phyloP scores from a whole-genome alignment of 2,888 invertebrate genomes.

The Pherbina coryleti region DNA sequence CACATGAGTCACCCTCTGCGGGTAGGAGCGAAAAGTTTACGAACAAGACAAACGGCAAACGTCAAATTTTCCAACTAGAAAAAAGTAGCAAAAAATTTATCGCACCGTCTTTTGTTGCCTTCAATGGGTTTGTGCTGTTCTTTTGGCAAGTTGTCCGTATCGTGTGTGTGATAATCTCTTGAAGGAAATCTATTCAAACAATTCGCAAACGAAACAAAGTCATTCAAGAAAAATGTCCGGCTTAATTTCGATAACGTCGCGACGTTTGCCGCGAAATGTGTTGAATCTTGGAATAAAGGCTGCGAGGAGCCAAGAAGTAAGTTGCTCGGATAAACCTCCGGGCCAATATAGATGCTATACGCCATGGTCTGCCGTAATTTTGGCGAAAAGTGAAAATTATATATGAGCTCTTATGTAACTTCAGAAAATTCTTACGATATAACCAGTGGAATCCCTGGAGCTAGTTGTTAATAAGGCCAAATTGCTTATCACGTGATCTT shows the following conservation, averaged over 20 bases:
- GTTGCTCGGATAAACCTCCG: conserved; percentile 38
- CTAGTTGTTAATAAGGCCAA: neutral
- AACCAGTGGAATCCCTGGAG: neutral
- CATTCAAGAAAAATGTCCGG: conserved; percentile 66
- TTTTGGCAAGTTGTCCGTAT: conserved; percentile 24
- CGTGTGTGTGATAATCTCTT: conserved; percentile 24
- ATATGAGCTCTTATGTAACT: conserved; percentile 27
- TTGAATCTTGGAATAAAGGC: conserved; percentile 60
- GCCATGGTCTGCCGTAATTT: conserved; percentile 17
- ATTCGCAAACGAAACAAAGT: conserved; percentile 25
- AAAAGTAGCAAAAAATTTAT: neutral
- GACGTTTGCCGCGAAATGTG: conserved; percentile 69
- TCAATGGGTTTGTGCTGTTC: conserved; percentile 5
- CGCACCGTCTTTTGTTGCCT: neutral
- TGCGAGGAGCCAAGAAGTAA: conserved; percentile 63
- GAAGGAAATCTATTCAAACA: conserved; percentile 6
- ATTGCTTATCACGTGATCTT: conserved; percentile 17
- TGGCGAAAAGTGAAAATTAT: conserved; percentile 12
- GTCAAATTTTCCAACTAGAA: no score
- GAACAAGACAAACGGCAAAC: no score
- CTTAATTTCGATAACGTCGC: conserved; percentile 70
- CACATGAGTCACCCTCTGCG: no score
- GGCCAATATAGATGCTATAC: neutral
- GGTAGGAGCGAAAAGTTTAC: no score
- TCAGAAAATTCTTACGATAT: conserved; percentile 18